Evolutionary conservation across 2,797 vertebrate species (phyloP).

Genomic region (Rhinatrema bivittatum): DNA sequence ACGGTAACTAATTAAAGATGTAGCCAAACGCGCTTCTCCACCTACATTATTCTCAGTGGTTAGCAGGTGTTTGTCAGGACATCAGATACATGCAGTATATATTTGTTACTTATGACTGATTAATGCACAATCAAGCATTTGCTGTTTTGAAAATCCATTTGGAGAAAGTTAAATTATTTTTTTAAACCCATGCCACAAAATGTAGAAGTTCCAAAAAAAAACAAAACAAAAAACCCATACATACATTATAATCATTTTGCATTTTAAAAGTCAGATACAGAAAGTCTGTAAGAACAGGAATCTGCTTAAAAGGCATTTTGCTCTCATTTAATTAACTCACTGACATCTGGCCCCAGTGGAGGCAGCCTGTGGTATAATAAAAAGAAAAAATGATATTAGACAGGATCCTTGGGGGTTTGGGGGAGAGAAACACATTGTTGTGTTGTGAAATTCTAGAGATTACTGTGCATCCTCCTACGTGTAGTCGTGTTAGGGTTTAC

Average conservation of each 20-base stretch:
- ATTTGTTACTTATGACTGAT: neutral
- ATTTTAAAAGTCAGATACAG: neutral
- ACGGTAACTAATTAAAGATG: no score
- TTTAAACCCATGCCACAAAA: neutral
- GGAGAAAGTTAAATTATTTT: neutral
- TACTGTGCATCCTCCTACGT: conserved; percentile 17
- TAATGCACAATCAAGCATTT: neutral
- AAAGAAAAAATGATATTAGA: conserved; percentile 1
- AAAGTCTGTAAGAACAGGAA: neutral
- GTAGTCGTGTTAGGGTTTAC: conserved; percentile 18
- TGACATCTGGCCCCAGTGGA: conserved; percentile 16
- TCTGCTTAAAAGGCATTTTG: neutral
- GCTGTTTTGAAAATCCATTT: neutral
- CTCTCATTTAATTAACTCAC: conserved; percentile 20
- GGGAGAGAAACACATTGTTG: no score
- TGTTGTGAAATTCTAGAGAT: conserved; percentile 11
- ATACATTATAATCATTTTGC: neutral
- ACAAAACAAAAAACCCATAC: no score
- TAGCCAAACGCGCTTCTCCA: no score
- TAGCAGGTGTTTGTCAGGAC: no score
- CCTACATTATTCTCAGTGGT: no score
- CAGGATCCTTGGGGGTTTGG: neutral
- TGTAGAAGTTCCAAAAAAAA: conserved; percentile 5
- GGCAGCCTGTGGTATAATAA: conserved; percentile 15
- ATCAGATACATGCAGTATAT: no score